These are phyloP conservation scores for Eilema griseolum DNA, from an alignment of 2,888 invertebrate genomes.

Conservation along the genomic window DNA sequence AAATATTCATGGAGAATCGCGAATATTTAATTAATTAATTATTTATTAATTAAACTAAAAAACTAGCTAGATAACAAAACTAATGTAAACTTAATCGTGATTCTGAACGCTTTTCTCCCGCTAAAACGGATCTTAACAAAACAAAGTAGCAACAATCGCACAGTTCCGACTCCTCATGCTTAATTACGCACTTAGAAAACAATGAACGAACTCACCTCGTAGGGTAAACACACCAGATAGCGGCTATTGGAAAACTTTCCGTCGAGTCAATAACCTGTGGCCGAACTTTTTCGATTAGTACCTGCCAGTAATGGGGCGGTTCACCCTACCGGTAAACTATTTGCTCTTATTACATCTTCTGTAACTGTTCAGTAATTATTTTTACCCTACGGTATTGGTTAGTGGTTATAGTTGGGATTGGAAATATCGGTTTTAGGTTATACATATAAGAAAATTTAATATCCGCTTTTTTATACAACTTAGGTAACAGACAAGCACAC, in stretches of 20 bases:
- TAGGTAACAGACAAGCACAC: too few relatives aligned
- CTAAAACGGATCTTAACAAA: constrained; percentile 2
- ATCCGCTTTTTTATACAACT: too few relatives aligned
- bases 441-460: too few relatives aligned
- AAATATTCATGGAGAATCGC: too few relatives aligned
- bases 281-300: constrained; percentile 70
- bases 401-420: constrained; percentile 49
- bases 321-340: constrained; percentile 55
- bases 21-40: too few relatives aligned
- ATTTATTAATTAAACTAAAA: not conserved
- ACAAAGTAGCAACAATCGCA: constrained; percentile 11
- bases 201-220: constrained; percentile 49
- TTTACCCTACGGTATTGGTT: constrained; percentile 47
- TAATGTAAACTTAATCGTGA: not conserved
- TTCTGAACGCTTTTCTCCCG: not conserved
- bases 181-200: constrained; percentile 50
- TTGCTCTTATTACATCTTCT: constrained; percentile 50
- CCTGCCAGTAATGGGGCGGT: constrained; percentile 62
- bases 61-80: not conserved
- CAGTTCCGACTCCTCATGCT: constrained; percentile 28
- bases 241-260: constrained; percentile 64
- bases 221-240: constrained; percentile 52
- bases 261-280: constrained; percentile 64
- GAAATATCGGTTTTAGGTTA: constrained; percentile 31
- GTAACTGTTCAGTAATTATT: constrained; percentile 53